A percentile compares a stretch with the other conserved stretches of the same genome.
Evolutionary conservation across 1,140 invertebrate species (phyloP).

Genomic region (Radopholus similis): DNA sequence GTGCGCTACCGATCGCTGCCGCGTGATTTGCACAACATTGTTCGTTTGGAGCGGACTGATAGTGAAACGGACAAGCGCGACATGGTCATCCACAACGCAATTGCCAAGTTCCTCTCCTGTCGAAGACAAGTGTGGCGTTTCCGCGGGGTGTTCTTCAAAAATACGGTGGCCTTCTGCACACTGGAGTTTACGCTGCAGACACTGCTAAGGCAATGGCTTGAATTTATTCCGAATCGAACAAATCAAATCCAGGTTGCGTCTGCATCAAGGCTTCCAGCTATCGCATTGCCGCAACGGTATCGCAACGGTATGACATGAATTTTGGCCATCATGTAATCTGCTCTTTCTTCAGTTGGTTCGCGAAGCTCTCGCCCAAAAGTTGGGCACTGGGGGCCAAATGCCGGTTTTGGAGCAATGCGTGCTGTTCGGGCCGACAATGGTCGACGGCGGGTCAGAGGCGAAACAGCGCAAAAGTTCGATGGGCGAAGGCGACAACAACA

Average conservation of each 20-base stretch:
- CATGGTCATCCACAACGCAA: conserved; percentile 42
- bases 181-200: conserved; percentile 39
- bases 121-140: conserved; percentile 29
- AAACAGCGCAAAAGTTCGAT: background rate
- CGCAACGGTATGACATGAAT: conserved; percentile 10
- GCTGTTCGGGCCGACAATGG: conserved; percentile 34
- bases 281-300: conserved; percentile 41
- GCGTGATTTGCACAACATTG: conserved; percentile 18
- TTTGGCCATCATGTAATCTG: background rate
- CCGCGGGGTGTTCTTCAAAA: conserved; percentile 28
- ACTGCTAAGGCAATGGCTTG: conserved; percentile 20
- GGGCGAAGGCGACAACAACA: background rate
- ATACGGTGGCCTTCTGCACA: conserved; percentile 9
- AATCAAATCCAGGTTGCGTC: conserved; percentile 23
- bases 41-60: conserved; percentile 30
- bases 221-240: background rate
- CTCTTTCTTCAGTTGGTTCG: background rate
- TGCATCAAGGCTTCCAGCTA: conserved; percentile 37
- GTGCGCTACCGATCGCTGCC: conserved; percentile 35
- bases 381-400: background rate
- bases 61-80: conserved; percentile 28
- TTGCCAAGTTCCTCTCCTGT: conserved; percentile 35
- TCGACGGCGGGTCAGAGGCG: conserved; percentile 3
- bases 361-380: background rate
- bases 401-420: conserved; percentile 37